Conservation (phyloP, 30 jellyfish, hydroid and myxozoan genomes). For the Chrysaora quinquecirrha region DNA sequence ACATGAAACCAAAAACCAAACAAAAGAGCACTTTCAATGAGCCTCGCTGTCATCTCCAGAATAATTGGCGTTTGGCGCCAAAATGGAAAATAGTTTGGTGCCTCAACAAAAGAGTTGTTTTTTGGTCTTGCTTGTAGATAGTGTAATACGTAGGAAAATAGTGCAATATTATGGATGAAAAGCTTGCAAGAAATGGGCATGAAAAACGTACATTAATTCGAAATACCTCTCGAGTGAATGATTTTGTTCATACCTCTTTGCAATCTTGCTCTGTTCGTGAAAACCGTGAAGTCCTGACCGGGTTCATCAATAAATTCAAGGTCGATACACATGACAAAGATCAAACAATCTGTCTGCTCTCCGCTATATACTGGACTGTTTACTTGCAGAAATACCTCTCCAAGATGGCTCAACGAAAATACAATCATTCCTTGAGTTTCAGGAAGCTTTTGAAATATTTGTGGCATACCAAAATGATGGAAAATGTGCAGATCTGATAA, state of each 20-base stretch:
- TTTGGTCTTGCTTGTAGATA: no score
- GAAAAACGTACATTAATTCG: not conserved
- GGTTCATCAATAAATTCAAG: conserved; percentile 10
- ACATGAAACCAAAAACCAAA: not conserved
- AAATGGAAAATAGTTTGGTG: no score
- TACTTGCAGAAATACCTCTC: conserved; percentile 32
- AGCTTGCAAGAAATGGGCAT: not conserved
- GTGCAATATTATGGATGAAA: no score
- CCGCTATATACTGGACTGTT: conserved; percentile 42
- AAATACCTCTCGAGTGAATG: not conserved
- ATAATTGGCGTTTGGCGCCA: no score
- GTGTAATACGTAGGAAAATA: no score
- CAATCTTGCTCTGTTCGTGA: not conserved
- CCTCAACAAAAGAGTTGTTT: no score
- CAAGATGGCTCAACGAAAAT: conserved; percentile 23
- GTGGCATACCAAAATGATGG: conserved; percentile 48
- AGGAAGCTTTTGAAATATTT: conserved; percentile 38
- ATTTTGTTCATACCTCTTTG: not conserved
- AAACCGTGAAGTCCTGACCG: not conserved
- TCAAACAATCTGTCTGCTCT: conserved; percentile 35
- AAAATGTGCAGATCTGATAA: conserved; percentile 35
- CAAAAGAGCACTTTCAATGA: not conserved
- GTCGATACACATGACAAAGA: conserved; percentile 21
- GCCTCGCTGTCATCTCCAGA: not conserved
- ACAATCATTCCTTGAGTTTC: conserved; percentile 25